Conservation (phyloP, 2,888 invertebrate species). For the Meganola albula region DNA sequence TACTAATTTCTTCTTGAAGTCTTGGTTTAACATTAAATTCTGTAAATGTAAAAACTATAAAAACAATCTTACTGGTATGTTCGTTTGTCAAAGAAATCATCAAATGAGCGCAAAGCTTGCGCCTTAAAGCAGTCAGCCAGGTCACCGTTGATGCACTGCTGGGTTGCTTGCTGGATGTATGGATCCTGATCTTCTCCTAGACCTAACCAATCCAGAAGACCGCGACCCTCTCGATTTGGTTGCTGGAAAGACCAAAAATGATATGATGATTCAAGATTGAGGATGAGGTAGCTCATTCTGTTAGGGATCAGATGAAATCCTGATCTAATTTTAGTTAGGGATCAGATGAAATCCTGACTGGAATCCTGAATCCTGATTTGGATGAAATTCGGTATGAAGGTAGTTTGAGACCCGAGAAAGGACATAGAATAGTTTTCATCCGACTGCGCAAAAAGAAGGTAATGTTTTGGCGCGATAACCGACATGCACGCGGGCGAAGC, state of each 20-base stretch:
- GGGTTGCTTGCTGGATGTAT: slow-evolving; percentile 84
- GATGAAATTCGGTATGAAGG: too few relatives aligned
- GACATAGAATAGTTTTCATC: too few relatives aligned
- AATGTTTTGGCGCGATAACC: too few relatives aligned
- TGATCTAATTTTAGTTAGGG: too few relatives aligned
- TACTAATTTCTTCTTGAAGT: background rate
- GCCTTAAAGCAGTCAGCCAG: slow-evolving; percentile 92
- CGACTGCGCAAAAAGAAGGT: too few relatives aligned
- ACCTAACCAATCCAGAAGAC: slow-evolving; percentile 87
- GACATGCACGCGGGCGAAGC: too few relatives aligned
- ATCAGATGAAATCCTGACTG: too few relatives aligned
- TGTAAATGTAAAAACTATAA: background rate
- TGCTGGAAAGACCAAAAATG: background rate
- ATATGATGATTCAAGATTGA: too few relatives aligned
- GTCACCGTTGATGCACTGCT: slow-evolving; percentile 86
- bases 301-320: too few relatives aligned
- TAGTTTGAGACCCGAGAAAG: too few relatives aligned
- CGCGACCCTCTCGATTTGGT: slow-evolving; percentile 71
- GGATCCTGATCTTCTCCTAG: slow-evolving; percentile 88
- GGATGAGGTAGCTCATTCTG: too few relatives aligned
- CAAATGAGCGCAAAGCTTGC: slow-evolving; percentile 84
- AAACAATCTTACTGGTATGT: slow-evolving; percentile 75
- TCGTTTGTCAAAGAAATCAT: slow-evolving; percentile 86
- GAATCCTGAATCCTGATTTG: too few relatives aligned
- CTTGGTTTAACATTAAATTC: background rate